Conservation (phyloP, 2,888 invertebrate species). For the Agapostemon virescens region DNA sequence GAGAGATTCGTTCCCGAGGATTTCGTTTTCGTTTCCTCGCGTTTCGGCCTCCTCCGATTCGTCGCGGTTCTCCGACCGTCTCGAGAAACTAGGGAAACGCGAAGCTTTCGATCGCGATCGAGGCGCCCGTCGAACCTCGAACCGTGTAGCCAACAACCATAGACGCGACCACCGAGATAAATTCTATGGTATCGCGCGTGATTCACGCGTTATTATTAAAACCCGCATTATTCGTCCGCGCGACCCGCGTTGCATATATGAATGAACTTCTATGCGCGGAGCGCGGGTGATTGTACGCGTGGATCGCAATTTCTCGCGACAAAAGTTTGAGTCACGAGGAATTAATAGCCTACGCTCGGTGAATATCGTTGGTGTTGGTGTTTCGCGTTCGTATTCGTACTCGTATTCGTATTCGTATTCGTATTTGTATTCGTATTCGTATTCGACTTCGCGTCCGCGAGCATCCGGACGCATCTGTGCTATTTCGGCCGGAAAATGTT, state of each 20-base stretch:
- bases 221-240: slow-evolving; percentile 31
- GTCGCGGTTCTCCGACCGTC: too few species aligned
- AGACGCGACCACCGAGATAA: slow-evolving; percentile 51
- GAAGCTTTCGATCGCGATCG: not conserved
- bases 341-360: slow-evolving; percentile 44
- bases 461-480: slow-evolving; percentile 35
- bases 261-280: slow-evolving; percentile 40
- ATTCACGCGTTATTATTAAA: slow-evolving; percentile 66
- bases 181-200: slow-evolving; percentile 53
- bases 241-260: slow-evolving; percentile 42
- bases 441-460: slow-evolving; percentile 24
- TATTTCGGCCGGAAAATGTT: slow-evolving; percentile 22
- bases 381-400: slow-evolving; percentile 25
- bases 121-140: not conserved
- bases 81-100: too few species aligned
- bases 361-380: slow-evolving; percentile 33
- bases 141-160: slow-evolving; percentile 17
- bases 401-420: slow-evolving; percentile 22
- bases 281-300: slow-evolving; percentile 50
- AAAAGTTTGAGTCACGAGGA: slow-evolving; percentile 52
- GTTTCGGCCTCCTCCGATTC: too few species aligned
- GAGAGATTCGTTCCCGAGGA: not conserved
- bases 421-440: too few species aligned
- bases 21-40: too few species aligned
- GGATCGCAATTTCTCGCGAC: slow-evolving; percentile 50